Evolutionary conservation across 2,113 vertebrate genomes (phyloP), one percentile per base, ranked within the genome.

Genomic region (Donacobius atricapilla): DNA sequence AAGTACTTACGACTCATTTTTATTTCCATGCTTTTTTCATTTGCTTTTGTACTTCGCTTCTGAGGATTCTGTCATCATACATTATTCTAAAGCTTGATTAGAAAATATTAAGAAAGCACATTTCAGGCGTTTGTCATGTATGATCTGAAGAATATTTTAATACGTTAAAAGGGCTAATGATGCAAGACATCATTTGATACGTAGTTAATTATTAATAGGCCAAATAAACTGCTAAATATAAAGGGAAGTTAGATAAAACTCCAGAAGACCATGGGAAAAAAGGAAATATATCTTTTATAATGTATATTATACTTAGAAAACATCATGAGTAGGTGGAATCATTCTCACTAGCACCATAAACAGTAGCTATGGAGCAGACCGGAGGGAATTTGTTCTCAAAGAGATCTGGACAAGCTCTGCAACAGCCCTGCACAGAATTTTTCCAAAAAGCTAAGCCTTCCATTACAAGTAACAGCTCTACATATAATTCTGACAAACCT

Each of bases 101-200:
- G 57, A 78, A 89, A 73, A 65, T 89, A 68, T 8, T 54, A 87
- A 80, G 58, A 73, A 96, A 94, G 71, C 60, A 84, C 24, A 37
- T 69, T 94, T 40, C 72, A 78, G 65, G 37, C 63, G 70, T 92
- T 93, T 94, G 23, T 82, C 45, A 85, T 70, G 21, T 39, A 83
- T 87, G 53, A 82, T 70, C 72, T 94, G 50, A 91, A 93, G 54
- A 94, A 68, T 11, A 89, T 96, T 96, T 95, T 96, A 90, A 80
- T 95, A 50, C 35, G 65, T 84, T 93, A 83, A 65, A 96, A 90
- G 12, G 27, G 82, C 58, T 95, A 90, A 65, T 90, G 91, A 91
- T 92, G 56, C 89, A 95, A 91, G 31, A 57, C 23, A 65, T 95
- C 35, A 86, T 80, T 90, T 93, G 19, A 90, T 83, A 56, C 63